These are phyloP conservation scores for Ursus arctos DNA, from an alignment of 2,113 vertebrate genomes.

Conservation along the genomic window DNA sequence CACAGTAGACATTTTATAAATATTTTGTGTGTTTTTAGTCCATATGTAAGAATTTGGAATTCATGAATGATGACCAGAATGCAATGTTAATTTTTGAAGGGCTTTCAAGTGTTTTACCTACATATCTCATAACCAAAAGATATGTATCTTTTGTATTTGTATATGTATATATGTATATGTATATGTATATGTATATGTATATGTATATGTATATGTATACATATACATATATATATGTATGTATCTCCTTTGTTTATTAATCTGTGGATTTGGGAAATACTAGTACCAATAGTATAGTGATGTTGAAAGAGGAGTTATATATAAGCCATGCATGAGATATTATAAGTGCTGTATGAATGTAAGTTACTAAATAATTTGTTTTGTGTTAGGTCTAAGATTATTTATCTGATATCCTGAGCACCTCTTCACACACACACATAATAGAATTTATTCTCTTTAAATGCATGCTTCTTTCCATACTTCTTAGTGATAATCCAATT, in stretches of 20 bases:
- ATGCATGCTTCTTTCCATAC: background rate
- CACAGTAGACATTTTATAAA: background rate
- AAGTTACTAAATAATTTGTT: background rate
- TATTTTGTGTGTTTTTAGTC: background rate
- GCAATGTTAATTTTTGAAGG: background rate
- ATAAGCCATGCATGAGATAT: background rate
- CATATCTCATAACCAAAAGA: background rate
- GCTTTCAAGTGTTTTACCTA: background rate
- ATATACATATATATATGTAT: no score
- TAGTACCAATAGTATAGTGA: background rate
- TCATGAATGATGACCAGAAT: background rate
- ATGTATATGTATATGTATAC: no score
- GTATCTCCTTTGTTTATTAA: background rate
- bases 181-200: no score
- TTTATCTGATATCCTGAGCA: background rate
- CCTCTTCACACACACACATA: background rate
- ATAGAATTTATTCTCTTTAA: conserved; percentile 13
- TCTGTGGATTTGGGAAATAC: background rate
- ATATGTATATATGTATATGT: no score
- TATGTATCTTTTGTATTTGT: no score
- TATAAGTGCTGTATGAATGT: background rate
- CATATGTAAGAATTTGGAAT: background rate
- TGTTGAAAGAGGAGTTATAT: background rate
- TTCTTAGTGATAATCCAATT: background rate
- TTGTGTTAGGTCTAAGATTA: background rate